Evolutionary conservation across 2,888 invertebrate species (phyloP), one percentile per base, ranked within the genome.

Genomic region (Caenorhabditis sulstoni): DNA sequence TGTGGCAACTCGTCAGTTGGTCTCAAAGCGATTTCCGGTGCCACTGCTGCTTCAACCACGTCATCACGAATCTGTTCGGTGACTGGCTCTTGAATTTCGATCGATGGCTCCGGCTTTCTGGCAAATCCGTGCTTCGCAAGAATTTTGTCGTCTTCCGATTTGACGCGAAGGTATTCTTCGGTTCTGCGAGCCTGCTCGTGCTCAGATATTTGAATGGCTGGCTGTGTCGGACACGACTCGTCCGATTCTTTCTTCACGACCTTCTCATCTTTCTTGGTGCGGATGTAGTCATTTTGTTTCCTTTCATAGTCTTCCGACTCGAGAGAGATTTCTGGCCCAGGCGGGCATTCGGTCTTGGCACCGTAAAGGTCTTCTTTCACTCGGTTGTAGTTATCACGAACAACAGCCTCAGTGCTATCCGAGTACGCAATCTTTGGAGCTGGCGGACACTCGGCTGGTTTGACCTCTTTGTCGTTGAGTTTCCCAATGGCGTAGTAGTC

Each of bases 91-190:
- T 84, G 80, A 65, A 82, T 81, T 47, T 84, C 83, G 47, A 84
- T 76, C 0, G 80, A 79, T 64, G 53, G 70, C 55, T 83, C 83
- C 44, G 74, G 67, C 18, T 79, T 80, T 57, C 78, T 41, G 11
- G 62, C 58, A 55, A 82, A 84, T 23, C 85, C 85, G 52, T 82
- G 83, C 18, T 80, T 78, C 35, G 77, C 73, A 2, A 86, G 67
- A 75, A 83, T 83, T 29, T 74, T 79, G 23, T 86, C 85, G 45
- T 86, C 87, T 64, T 87, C 87, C 7, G 80, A 80, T 53, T 82
- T 81, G 12, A 85, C 84, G n/a, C 83, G 62, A 64, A 81, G 68
- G 14, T 79, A 76, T 49, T 87, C 85, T 9, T 79, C 77, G 8
- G 79, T 77, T 73, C 84, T 53, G 18, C 78, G 57, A 44, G 61